Evolutionary conservation across 2,797 vertebrate species (phyloP).

Genomic region (Crypturellus tataupa): DNA sequence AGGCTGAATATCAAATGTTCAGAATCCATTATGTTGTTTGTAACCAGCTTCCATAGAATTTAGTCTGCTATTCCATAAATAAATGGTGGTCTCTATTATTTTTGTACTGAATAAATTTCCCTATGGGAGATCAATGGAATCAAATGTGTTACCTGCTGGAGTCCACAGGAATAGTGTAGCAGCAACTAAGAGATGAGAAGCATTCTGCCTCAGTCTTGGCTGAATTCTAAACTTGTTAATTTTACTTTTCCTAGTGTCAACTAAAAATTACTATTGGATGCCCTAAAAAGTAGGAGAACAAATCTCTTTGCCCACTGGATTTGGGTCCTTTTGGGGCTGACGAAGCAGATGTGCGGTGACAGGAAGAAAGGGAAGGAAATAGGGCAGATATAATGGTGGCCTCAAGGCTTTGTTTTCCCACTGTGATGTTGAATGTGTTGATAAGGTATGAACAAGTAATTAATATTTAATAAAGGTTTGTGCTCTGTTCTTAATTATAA

Average conservation of each 20-base stretch:
- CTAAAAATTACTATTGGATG: not conserved
- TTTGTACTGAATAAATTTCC: rapidly evolving
- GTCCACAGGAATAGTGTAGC: not conserved
- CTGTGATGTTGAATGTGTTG: constrained; percentile 39
- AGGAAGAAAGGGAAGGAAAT: constrained; percentile 37
- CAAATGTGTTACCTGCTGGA: not conserved
- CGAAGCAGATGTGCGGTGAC: constrained; percentile 49
- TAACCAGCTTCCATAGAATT: not conserved
- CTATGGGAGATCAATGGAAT: not conserved
- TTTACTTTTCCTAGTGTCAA: not conserved
- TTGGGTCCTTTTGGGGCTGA: constrained; percentile 7
- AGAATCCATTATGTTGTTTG: not conserved
- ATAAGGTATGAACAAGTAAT: constrained; percentile 36
- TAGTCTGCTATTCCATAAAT: not conserved
- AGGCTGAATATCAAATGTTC: not conserved
- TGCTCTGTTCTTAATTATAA: constrained; percentile 11
- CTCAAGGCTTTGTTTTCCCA: constrained; percentile 57
- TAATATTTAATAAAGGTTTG: constrained; percentile 58
- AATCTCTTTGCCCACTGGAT: not conserved
- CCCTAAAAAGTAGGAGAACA: not conserved
- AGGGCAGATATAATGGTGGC: constrained; percentile 66
- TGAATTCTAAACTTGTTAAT: not conserved
- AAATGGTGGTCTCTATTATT: not conserved
- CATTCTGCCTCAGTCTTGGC: not conserved
- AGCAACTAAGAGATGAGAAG: not conserved